Evolutionary conservation across 2,888 invertebrate genomes (phyloP), one percentile per base, ranked within the genome.

Genomic region (Lottia gigantea): DNA sequence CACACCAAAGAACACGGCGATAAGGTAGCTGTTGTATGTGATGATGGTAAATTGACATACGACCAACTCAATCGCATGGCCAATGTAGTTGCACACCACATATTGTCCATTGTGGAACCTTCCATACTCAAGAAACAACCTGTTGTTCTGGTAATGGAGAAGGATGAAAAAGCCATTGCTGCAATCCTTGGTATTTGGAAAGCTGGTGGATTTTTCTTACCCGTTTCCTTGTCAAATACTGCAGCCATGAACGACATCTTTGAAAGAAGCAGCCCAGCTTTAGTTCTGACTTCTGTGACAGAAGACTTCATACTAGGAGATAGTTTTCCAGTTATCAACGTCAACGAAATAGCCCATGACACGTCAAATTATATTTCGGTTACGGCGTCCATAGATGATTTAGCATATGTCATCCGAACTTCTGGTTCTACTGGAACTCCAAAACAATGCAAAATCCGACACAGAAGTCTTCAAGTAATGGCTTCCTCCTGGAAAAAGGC

Each of bases 381-480:
- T 16, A 46, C 15, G 6, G 15, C 47, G 0, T 25, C 26, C 25
- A 62, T 62, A 25, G 61, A 64, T 16, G 49, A 47, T 16, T 15
- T 65, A 3, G 69, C 69, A 64, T 69, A 69, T 31, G 61, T 65
- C n/a, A 69, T 69, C 16, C 46, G 61, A 45, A 69, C 69, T 25
- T 69, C 69, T 16, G 69, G 69, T 8, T 69, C 69, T 23, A 69
- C 69, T 12, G 69, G 69, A 15, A 69, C 46, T 64, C 69, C 69
- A 55, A 69, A 69, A 40, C 46, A 55, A 40, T 62, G 62, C 25
- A 23, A 15, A 19, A 40, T 65, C 15, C 19, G 47, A n/a, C 69
- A 69, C 31, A 64, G 45, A 49, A 46, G 46, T n/a, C 55, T 69
- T 16, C 46, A 64, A 23, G 47, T 64, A 2, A 26, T 69, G 25